Conservation (phyloP, 30 jellyfish, hydroid and myxozoan genomes). For the Pelagia noctiluca region DNA sequence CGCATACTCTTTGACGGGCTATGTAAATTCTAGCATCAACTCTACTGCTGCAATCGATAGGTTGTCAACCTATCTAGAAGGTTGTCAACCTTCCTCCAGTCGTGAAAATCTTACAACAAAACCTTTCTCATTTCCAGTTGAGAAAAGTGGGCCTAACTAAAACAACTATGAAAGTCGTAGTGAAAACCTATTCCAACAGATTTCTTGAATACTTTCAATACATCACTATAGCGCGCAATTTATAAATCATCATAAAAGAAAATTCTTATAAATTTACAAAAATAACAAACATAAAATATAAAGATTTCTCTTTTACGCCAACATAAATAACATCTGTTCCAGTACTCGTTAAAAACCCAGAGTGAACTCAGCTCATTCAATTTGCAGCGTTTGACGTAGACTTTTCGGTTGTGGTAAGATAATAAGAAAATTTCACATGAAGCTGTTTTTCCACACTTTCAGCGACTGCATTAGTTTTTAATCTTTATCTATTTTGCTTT, state of each 20-base stretch:
- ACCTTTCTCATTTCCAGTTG: no score
- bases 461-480: background rate
- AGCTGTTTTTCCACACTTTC: background rate
- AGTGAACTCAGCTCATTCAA: background rate
- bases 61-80: no score
- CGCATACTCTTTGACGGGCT: no score
- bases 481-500: background rate
- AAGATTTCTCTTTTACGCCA: slow-evolving; percentile 47
- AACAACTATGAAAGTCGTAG: background rate
- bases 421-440: background rate
- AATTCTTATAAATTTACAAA: slow-evolving; percentile 17
- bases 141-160: background rate
- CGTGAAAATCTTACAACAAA: no score
- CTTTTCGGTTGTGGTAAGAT: background rate
- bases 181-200: background rate
- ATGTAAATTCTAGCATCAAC: no score
- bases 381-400: slow-evolving; percentile 7
- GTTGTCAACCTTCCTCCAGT: no score
- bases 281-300: slow-evolving; percentile 40
- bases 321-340: slow-evolving; percentile 39
- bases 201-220: background rate
- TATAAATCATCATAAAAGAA: slow-evolving; percentile 36
- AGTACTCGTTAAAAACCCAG: background rate
- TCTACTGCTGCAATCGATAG: no score
- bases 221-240: background rate